Evolutionary conservation across 2,113 vertebrate genomes (phyloP), one percentile per base, ranked within the genome.

Genomic region (Gobiocypris rarus): DNA sequence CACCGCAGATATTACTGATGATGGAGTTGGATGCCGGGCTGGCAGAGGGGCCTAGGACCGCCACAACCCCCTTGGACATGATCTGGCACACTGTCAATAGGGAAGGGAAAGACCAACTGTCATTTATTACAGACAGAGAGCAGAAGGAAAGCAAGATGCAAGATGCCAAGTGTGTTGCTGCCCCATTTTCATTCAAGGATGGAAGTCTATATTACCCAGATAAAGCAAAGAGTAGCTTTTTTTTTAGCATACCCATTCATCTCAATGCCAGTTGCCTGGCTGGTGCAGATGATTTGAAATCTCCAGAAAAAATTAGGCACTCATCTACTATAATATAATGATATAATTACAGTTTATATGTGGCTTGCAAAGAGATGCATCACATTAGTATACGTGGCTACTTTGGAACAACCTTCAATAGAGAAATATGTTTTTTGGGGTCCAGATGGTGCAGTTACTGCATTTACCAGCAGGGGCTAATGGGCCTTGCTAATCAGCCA

Each of bases 1-100:
- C 98, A 82, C 98, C 98, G 31, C 98, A 99, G 94, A 99, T 99
- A 93, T 99, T 98, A 95, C 98, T 99, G 95, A 99, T 99, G 91
- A 99, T 99, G 28, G 97, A 99, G 92, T 97, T 98, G 63, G 98
- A 99, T 84, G 98, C 97, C 0, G 98, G 98, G 88, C 98, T 99
- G 87, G 96, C 97, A 1, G 98, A 98, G 15, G 98, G 98, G 24
- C 98, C 98, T 58, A 99, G 93, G 89, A 99, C 97, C 0, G 96
- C 97, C 9, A 99, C 97, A 67, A 99, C 97, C 0, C 97, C 98
- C 92, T 99, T 99, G 22, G 97, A 97, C 90, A 99, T 96, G 85
- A 99, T 99, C 93, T 99, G 97, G 94, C 98, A 99, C 97, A 99
- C 98, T 99, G 93, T 45, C 67, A 86, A 59, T 52, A 28, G 84